Conservation (phyloP, 2,113 vertebrate species). For the Xenotilapia leptura region DNA sequence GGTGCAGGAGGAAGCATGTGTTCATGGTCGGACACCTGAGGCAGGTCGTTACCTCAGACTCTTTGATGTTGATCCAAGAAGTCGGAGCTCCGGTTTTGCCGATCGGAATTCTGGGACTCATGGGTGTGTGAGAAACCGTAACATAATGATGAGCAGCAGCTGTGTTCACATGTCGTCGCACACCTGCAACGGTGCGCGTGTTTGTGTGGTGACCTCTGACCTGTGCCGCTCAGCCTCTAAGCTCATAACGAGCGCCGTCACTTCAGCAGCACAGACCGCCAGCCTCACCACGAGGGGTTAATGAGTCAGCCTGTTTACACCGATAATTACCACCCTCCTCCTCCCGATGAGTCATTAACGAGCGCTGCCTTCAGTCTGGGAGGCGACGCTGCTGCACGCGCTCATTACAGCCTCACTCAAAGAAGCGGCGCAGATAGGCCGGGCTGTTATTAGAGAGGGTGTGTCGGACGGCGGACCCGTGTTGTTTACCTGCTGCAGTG, state of each 20-base stretch:
- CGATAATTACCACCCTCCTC: background rate
- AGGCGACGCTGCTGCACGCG: slow-evolving; percentile 3
- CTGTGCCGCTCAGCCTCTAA: background rate
- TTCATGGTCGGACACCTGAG: background rate
- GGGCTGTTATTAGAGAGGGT: background rate
- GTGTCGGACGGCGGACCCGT: background rate
- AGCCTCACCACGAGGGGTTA: background rate
- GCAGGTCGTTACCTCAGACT: background rate
- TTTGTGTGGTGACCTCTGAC: background rate
- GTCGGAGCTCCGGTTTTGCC: background rate
- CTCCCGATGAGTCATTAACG: slow-evolving; percentile 31
- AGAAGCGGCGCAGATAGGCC: background rate
- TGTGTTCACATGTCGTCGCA: background rate
- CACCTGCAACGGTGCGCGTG: background rate
- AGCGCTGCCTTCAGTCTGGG: slow-evolving; percentile 25
- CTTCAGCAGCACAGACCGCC: background rate
- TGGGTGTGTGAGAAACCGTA: background rate
- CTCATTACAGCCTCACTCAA: slow-evolving; percentile 48
- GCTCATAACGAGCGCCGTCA: background rate
- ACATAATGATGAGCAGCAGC: background rate
- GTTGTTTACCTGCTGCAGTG: background rate
- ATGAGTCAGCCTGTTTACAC: background rate
- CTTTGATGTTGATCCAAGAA: background rate
- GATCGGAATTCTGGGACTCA: background rate
- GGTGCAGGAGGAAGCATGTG: background rate